phyloP scores from a whole-genome alignment of 2,888 invertebrate genomes.

The Sphinx pinastri region DNA sequence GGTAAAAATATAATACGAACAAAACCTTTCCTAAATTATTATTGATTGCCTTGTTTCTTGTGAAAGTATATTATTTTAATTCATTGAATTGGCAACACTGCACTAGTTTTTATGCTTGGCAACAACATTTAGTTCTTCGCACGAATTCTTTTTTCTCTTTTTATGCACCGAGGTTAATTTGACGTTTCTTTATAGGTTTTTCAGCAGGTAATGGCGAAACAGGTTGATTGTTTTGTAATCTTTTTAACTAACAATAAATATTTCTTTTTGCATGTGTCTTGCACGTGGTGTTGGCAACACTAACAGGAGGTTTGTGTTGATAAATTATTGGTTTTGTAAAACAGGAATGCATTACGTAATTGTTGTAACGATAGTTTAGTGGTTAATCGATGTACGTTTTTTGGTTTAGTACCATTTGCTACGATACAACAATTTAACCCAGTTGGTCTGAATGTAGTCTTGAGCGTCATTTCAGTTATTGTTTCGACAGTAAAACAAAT shows the following conservation, averaged over 20 bases:
- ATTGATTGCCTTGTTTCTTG: no score
- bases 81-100: no score
- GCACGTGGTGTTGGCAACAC: constrained; percentile 73
- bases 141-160: neutral
- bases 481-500: no score
- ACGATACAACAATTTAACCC: no score
- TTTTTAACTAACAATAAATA: constrained; percentile 30
- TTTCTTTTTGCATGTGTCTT: constrained; percentile 72
- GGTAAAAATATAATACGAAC: no score
- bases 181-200: constrained; percentile 9
- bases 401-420: no score
- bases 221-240: neutral
- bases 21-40: no score
- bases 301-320: constrained; percentile 63
- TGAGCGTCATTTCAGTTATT: no score
- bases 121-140: neutral
- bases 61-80: no score
- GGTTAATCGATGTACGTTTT: no score
- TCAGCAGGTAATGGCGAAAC: constrained; percentile 27
- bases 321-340: neutral
- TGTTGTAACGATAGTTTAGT: neutral
- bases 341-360: no score
- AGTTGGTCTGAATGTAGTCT: no score
- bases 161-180: constrained; percentile 18
- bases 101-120: neutral